Base-by-base conservation (phyloP, 1,140 invertebrate species). In the Eciton burchellii region DNA sequence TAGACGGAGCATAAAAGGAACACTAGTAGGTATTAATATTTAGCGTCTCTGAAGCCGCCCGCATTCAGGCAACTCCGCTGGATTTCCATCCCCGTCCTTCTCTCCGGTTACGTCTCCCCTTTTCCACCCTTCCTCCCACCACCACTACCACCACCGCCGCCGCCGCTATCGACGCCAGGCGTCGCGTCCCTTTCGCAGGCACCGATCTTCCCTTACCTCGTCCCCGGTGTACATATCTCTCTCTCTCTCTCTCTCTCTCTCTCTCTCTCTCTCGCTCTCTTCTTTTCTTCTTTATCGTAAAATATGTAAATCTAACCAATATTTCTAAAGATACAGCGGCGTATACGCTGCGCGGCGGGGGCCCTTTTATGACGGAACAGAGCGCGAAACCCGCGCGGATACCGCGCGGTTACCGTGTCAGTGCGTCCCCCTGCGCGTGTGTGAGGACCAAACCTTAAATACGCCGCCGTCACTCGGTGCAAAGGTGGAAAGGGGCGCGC, bases 231-330 rank as follows among this genome's bases (percentile, higher is more conserved):
- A 49, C 63, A 88, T 86, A 85, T 90, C 88, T 91, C 90, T 35
- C 35, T 6, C 35, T 35, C 6, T 35, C 35, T 35, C 6, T 35
- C 35, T 35, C 35, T 35, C 6, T 6, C 35, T 35, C 35, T 35
- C 35, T 35, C 6, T 35, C 35, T 35, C 35, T 35, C 2, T 35
- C 35, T 35, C 35, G 2, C 35, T 35, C 35, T 35, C 35, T 35
- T 6, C 6, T 35, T 35, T 35, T 35, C 35, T 35, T 35, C 35
- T 92, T 92, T 90, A 91, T 90, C 83, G 90, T 93, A 92, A 93
- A 93, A 93, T 93, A 92, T 93, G 92, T 92, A 93, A 93, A 93
- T 93, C 92, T 92, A 92, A 92, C 92, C 92, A 93, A 93, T 93
- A 93, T 93, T 93, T 93, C 90, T 92, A 91, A 93, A 92, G 90